A percentile compares a stretch with the other conserved stretches of the same genome.
Evolutionary conservation across 2,888 invertebrate species (phyloP).

Genomic region (Galerucella nymphaeae): DNA sequence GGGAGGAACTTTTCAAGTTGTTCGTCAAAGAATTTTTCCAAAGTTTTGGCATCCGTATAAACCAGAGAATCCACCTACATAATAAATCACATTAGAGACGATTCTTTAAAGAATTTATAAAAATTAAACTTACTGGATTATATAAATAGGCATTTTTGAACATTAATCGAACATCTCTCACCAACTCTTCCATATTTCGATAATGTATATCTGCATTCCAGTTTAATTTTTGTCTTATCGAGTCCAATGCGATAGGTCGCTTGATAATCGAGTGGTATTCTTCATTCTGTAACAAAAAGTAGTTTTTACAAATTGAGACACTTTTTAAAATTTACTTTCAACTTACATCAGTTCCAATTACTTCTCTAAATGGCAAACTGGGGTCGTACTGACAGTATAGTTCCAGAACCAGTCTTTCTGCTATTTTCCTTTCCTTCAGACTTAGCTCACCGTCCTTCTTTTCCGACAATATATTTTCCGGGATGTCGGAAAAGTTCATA

Average conservation of each 20-base stretch:
- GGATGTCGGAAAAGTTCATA: constrained; percentile 80
- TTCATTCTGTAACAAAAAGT: constrained; percentile 67
- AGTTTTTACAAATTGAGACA: too few relatives aligned
- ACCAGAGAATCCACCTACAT: constrained; percentile 79
- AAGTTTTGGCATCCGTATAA: constrained; percentile 80
- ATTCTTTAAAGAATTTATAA: not conserved
- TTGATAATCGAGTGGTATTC: constrained; percentile 78
- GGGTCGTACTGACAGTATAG: constrained; percentile 92
- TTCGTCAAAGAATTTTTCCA: constrained; percentile 88
- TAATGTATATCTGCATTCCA: constrained; percentile 80
- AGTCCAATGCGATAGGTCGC: constrained; percentile 87
- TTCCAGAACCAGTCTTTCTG: constrained; percentile 88
- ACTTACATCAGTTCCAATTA: constrained; percentile 80
- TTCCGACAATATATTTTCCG: constrained; percentile 66
- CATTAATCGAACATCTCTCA: constrained; percentile 84
- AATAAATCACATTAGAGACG: not conserved
- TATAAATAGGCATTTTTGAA: constrained; percentile 89
- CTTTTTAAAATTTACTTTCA: not conserved
- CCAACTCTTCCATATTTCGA: constrained; percentile 78
- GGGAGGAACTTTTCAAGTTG: constrained; percentile 85
- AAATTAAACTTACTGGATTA: constrained; percentile 76
- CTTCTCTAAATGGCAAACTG: constrained; percentile 88
- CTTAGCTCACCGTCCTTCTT: constrained; percentile 68
- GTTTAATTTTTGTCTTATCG: constrained; percentile 83
- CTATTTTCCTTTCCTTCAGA: constrained; percentile 74